phyloP scores from a whole-genome alignment of 2,888 invertebrate species.

The Serrognathus titanus region DNA sequence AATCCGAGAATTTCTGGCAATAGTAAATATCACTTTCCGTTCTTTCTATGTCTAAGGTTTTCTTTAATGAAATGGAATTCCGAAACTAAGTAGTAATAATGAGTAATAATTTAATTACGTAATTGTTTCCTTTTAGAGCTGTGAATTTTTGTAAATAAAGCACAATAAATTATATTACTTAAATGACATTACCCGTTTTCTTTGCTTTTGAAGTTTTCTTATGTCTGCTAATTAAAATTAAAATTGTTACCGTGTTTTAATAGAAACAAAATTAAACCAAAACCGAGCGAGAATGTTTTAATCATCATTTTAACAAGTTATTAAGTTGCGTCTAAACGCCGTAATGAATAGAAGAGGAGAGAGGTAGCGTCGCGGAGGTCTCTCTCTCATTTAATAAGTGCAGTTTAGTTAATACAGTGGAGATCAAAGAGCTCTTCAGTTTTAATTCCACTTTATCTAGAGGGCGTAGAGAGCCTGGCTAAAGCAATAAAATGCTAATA shows the following conservation, averaged over 20 bases:
- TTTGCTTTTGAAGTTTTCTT: slow-evolving; percentile 32
- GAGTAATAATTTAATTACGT: slow-evolving; percentile 27
- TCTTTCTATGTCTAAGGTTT: not conserved
- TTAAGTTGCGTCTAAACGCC: slow-evolving; percentile 36
- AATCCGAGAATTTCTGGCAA: too few relatives aligned
- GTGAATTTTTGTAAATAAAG: slow-evolving; percentile 49
- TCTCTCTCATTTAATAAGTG: slow-evolving; percentile 49
- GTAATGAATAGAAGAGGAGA: slow-evolving; percentile 22
- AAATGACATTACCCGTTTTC: slow-evolving; percentile 21
- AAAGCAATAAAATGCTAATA: slow-evolving; percentile 69
- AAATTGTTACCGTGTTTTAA: slow-evolving; percentile 39
- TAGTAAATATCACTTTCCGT: too few relatives aligned
- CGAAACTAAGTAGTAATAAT: slow-evolving; percentile 15
- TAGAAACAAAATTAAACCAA: slow-evolving; percentile 41
- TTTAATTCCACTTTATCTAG: slow-evolving; percentile 58
- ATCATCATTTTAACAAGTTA: slow-evolving; percentile 43
- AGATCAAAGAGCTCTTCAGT: slow-evolving; percentile 55
- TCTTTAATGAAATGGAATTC: not conserved
- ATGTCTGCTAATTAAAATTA: slow-evolving; percentile 38
- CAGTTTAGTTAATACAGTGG: slow-evolving; percentile 50
- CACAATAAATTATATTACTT: slow-evolving; percentile 42
- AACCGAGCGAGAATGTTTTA: slow-evolving; percentile 41
- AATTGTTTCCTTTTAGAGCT: slow-evolving; percentile 44
- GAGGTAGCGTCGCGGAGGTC: slow-evolving; percentile 20
- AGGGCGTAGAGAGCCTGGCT: slow-evolving; percentile 51